Evolutionary conservation across 1,140 invertebrate genomes (phyloP).

Genomic region (Drosophila kurseongensis): DNA sequence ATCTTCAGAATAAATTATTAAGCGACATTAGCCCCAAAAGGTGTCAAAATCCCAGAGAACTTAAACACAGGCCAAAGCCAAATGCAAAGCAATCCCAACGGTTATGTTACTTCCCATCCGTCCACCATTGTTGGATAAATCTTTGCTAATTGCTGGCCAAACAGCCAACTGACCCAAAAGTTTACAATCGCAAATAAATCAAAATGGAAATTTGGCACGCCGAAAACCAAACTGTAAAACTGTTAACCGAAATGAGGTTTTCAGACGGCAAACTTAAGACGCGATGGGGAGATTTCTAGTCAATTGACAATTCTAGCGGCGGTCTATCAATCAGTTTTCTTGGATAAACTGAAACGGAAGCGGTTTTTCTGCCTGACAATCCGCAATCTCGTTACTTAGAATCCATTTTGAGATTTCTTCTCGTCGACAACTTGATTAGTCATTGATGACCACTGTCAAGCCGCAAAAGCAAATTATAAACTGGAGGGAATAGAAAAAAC

Average conservation of each 20-base stretch:
- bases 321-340: constrained; percentile 66
- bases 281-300: constrained; percentile 19
- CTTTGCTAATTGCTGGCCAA: constrained; percentile 67
- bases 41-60: constrained; percentile 12
- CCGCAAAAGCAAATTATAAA: constrained; percentile 75
- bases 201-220: constrained; percentile 75
- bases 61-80: constrained; percentile 12
- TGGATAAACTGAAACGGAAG: constrained; percentile 79
- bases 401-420: constrained; percentile 72
- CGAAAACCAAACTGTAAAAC: constrained; percentile 50
- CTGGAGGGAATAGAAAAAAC: constrained; percentile 41
- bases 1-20: constrained; percentile 40
- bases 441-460: constrained; percentile 67
- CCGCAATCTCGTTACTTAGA: constrained; percentile 58
- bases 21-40: constrained; percentile 39
- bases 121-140: constrained; percentile 60
- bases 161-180: constrained; percentile 65
- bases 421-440: constrained; percentile 70
- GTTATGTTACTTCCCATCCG: constrained; percentile 47
- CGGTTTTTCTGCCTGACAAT: constrained; percentile 73
- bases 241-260: constrained; percentile 50
- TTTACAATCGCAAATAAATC: constrained; percentile 64
- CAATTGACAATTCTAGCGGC: constrained; percentile 48
- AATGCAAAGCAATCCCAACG: constrained; percentile 46
- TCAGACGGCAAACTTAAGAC: constrained; percentile 4